Evolutionary conservation across 2,797 vertebrate species (phyloP).

Genomic region (Kryptolebias ocellatus): DNA sequence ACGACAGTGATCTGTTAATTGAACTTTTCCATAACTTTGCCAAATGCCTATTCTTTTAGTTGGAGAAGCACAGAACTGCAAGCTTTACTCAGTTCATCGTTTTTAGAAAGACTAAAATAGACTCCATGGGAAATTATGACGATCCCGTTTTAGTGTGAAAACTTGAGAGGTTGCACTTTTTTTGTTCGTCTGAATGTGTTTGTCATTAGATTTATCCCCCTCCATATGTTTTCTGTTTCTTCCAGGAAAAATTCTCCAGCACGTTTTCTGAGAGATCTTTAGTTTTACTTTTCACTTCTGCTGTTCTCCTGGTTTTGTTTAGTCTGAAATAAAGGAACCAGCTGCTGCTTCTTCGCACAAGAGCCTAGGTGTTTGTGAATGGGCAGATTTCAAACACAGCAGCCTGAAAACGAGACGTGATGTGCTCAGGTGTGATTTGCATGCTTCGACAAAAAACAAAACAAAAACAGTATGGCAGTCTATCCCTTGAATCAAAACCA

Average conservation of each 20-base stretch:
- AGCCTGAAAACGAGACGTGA: not conserved
- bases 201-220: too few relatives aligned
- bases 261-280: not conserved
- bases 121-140: not conserved
- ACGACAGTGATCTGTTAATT: too few relatives aligned
- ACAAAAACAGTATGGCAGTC: not conserved
- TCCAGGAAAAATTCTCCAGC: not conserved
- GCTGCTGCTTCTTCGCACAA: not conserved
- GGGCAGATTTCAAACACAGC: not conserved
- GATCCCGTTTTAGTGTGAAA: not conserved
- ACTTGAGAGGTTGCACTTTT: not conserved
- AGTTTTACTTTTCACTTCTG: not conserved
- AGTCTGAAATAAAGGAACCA: not conserved
- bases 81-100: too few relatives aligned
- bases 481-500: not conserved
- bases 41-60: too few relatives aligned
- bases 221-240: not conserved
- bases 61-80: too few relatives aligned
- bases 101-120: too few relatives aligned
- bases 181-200: too few relatives aligned
- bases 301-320: not conserved
- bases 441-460: not conserved
- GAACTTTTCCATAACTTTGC: too few relatives aligned
- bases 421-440: not conserved
- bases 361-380: not conserved